Evolutionary conservation across 2,797 vertebrate species (phyloP).

Genomic region (Acanthurus tractus): DNA sequence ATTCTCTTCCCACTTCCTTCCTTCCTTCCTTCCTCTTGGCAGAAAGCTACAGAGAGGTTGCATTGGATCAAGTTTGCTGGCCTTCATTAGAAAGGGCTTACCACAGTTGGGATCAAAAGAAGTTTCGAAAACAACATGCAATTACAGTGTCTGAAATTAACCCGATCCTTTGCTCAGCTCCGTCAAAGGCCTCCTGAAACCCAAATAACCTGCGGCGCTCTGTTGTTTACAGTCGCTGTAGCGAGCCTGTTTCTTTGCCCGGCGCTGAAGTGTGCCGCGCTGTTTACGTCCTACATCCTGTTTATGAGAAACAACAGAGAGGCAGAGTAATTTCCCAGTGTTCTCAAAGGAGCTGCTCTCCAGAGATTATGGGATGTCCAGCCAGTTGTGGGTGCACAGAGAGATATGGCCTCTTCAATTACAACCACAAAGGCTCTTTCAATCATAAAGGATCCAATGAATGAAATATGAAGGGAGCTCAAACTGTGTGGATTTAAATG

Average conservation of each 20-base stretch:
- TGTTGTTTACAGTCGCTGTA: conserved; percentile 49
- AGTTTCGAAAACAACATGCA: conserved; percentile 30
- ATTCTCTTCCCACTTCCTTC: conserved; percentile 53
- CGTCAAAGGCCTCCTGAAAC: conserved; percentile 43
- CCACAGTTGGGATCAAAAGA: conserved; percentile 46
- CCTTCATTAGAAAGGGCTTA: conserved; percentile 46
- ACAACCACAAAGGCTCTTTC: conserved; percentile 7
- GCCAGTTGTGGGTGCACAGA: conserved; percentile 34
- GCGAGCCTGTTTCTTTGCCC: conserved; percentile 29
- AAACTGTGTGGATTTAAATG: conserved; percentile 8
- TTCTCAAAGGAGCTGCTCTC: conserved; percentile 55
- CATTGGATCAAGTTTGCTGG: conserved; percentile 17
- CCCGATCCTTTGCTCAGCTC: conserved; percentile 16
- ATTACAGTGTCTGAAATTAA: conserved; percentile 50
- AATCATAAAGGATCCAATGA: conserved; percentile 21
- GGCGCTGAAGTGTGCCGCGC: conserved; percentile 4
- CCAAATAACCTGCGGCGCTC: conserved; percentile 57
- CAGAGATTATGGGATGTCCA: conserved; percentile 47
- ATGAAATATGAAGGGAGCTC: conserved; percentile 45
- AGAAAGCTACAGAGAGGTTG: conserved; percentile 24
- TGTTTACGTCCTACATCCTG: conserved; percentile 80
- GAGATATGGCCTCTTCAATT: conserved; percentile 27
- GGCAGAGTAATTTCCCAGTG: conserved; percentile 52
- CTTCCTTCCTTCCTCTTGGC: conserved; percentile 62
- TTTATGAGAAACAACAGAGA: conserved; percentile 67